These are phyloP conservation scores for Drosophila ustulata DNA, from an alignment of 2,888 invertebrate genomes.

Conservation along the genomic window DNA sequence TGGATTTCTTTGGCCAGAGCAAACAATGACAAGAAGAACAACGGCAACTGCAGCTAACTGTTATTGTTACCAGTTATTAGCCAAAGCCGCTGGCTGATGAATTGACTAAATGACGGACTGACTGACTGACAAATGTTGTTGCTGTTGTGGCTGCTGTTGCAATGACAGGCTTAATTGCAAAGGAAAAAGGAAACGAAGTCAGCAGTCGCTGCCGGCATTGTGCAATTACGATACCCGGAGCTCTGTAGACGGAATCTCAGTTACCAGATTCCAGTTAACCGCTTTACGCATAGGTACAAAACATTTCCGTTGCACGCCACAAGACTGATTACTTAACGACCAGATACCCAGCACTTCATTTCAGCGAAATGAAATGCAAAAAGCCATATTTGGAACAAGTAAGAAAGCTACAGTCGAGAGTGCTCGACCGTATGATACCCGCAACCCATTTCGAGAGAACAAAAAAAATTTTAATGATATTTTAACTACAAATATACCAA, in stretches of 20 bases:
- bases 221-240: slow-evolving; percentile 44
- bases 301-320: slow-evolving; percentile 35
- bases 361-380: too few relatives aligned
- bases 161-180: slow-evolving; percentile 52
- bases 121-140: slow-evolving; percentile 13
- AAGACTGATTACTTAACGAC: not conserved
- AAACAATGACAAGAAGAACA: not conserved
- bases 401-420: too few relatives aligned
- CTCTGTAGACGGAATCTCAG: slow-evolving; percentile 5
- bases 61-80: slow-evolving; percentile 61
- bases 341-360: not conserved
- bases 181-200: slow-evolving; percentile 65
- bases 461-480: too few relatives aligned
- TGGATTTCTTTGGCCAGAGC: slow-evolving; percentile 43
- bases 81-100: slow-evolving; percentile 27
- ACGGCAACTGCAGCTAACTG: slow-evolving; percentile 43
- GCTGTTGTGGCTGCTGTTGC: slow-evolving; percentile 5
- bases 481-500: too few relatives aligned
- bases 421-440: too few relatives aligned
- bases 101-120: slow-evolving; percentile 9
- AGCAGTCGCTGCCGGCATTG: slow-evolving; percentile 47
- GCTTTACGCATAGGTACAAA: slow-evolving; percentile 16
- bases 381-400: too few relatives aligned
- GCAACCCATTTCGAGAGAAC: too few relatives aligned
- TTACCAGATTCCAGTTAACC: not conserved